Conservation (phyloP, 1,140 invertebrate genomes). For the Nephila pilipes region DNA sequence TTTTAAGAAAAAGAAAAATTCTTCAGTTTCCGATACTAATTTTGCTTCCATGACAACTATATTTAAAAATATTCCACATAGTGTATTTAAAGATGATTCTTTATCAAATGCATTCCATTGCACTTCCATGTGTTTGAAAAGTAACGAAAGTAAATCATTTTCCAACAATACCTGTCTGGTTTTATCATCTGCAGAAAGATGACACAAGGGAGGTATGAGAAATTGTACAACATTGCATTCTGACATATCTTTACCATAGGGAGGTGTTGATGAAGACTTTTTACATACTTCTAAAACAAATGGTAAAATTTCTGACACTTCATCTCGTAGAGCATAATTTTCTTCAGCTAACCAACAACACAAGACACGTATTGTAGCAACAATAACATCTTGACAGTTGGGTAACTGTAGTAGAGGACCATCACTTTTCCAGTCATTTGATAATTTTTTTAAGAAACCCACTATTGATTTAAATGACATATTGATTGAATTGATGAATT, state of each 20-base stretch:
- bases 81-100: constrained; percentile 85
- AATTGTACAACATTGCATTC: constrained; percentile 86
- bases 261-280: constrained; percentile 82
- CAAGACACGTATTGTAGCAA: constrained; percentile 90
- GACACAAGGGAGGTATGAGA: constrained; percentile 92
- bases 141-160: constrained; percentile 80
- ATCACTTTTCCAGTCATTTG: constrained; percentile 72
- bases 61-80: constrained; percentile 96
- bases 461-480: constrained; percentile 93
- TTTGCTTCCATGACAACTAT: constrained; percentile 92
- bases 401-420: constrained; percentile 41
- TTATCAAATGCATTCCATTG: constrained; percentile 65
- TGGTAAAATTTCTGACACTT: constrained; percentile 86
- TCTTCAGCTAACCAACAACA: constrained; percentile 95
- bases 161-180: constrained; percentile 90
- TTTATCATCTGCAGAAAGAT: constrained; percentile 93
- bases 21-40: constrained; percentile 87
- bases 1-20: constrained; percentile 90
- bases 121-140: constrained; percentile 79
- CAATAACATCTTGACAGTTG: constrained; percentile 87
- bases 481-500: constrained; percentile 93
- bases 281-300: constrained; percentile 80
- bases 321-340: constrained; percentile 91
- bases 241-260: constrained; percentile 83
- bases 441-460: constrained; percentile 86